Percentiles rank a stretch among this genome's conserved stretches.
Evolutionary conservation across 2,113 vertebrate genomes (phyloP).

Genomic region (Strigops habroptila): DNA sequence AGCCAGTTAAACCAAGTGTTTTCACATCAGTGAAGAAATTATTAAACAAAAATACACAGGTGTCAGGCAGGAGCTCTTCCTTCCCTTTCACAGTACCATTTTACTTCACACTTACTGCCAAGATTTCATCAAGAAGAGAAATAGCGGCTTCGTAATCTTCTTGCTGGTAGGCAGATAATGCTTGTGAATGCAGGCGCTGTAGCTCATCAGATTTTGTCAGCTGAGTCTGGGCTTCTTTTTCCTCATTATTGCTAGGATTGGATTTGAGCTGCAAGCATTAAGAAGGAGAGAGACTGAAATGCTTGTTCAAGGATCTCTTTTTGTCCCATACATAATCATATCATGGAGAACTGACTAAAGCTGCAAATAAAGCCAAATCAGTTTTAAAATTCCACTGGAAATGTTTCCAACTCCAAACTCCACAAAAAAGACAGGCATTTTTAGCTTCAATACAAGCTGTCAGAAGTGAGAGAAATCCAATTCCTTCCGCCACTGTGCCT

Average conservation of each 20-base stretch:
- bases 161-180: conserved; percentile 70
- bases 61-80: neutral
- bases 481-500: neutral
- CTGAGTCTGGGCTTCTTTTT: conserved; percentile 86
- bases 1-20: neutral
- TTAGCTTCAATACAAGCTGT: neutral
- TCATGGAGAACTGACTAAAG: neutral
- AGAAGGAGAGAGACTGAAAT: conserved; percentile 16
- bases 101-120: conserved; percentile 81
- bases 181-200: conserved; percentile 83
- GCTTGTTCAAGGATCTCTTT: neutral
- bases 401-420: neutral
- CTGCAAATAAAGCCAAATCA: neutral
- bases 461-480: neutral
- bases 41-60: neutral
- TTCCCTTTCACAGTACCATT: neutral
- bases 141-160: conserved; percentile 81
- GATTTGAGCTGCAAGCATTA: conserved; percentile 84
- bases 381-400: neutral
- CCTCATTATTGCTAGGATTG: conserved; percentile 85
- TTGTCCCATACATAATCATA: neutral
- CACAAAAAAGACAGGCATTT: neutral
- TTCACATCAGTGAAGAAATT: neutral
- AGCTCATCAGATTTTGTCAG: conserved; percentile 89
- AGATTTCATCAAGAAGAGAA: conserved; percentile 82